Evolutionary conservation across 2,888 invertebrate genomes (phyloP), one percentile per base, ranked within the genome.

Genomic region (Aphidius colemani): DNA sequence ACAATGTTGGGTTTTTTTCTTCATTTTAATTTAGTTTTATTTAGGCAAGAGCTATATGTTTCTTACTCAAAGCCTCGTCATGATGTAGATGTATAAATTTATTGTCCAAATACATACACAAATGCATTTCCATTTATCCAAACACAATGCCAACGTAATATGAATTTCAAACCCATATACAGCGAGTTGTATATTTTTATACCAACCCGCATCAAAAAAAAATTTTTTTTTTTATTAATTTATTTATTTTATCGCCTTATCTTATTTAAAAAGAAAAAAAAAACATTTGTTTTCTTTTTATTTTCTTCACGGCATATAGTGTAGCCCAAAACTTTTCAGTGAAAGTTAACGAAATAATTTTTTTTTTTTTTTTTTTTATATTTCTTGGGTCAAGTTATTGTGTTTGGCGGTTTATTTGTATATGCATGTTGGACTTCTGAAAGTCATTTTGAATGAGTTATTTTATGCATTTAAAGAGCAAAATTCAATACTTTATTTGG

Each of bases 251-350:
- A 48, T 49, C 11, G 44, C 40, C 53, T 30, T 30, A 30, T 30
- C 4, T 30, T 2, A 30, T 30, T 30, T 30, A 30, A 30, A 30
- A 30, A 30, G 1, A 18, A 18, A 18, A 18, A 18, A 18, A n/a
- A n/a, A n/a, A n/a, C n/a, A 30, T 30, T 30, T 30, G 5, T 30
- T 5, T 30, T 30, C 0, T 30, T 30, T 30, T 30, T 30, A 44
- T 18, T 18, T 18, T 18, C 13, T 18, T 18, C 13, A 2, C 13
- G 13, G 13, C 13, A 18, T 18, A 18, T 18, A 49, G 44, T 18
- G 2, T 18, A 49, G 44, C 41, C 61, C 60, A 69, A 69, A 67
- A 66, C 61, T 73, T 68, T 66, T 64, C 53, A 73, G 72, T 69
- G 74, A 74, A 74, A 74, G 73, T 67, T 68, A 56, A 46, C 46